Base-by-base conservation (phyloP, 1,140 invertebrate species). In the Cydia strobilella region DNA sequence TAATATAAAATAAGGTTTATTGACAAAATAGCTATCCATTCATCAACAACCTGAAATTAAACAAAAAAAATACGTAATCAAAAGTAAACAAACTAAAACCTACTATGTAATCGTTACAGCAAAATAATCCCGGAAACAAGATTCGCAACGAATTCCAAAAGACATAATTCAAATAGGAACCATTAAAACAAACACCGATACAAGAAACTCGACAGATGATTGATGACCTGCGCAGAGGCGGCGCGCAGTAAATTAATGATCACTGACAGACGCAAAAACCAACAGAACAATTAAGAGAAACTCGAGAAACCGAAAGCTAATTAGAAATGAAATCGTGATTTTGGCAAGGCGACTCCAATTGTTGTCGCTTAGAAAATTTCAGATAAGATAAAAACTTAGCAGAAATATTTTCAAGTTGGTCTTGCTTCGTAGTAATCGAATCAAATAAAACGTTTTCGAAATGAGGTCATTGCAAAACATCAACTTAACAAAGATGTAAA, bases 131-230 rank as follows among this genome's bases (percentile, higher is more conserved):
- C 54, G 20, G 54, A 59, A 59, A 59, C 54, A 59, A 10, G 54
- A 59, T 59, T 59, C 18, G 54, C 54, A 59, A 59, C 54, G 20
- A 23, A 59, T 59, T 59, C 54, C 54, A 23, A 59, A 59, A 59
- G 54, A 59, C 54, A 69, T 69, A 35, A 69, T 42, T 69, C 65
- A 69, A 69, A 69, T 69, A 5, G 15, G 31, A 35, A 35, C 65
- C 65, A 69, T 35, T 35, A 31, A 69, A 69, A 69, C 65, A 69
- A 69, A 69, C 31, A 69, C 31, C 65, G 65, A 69, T 69, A 69
- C 65, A 69, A 69, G 65, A n/a, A 69, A 69, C 65, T 69, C 31
- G 65, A 69, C 65, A 69, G 65, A 69, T 69, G 65, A 69, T 69
- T 69, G 65, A 69, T 69, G 65, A 69, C 31, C n/a, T 35, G 23